Evolutionary conservation across 53 echinoderm and acorn worm species (phyloP), one percentile per base, ranked within the genome.

Genomic region (Apostichopus leukothele): DNA sequence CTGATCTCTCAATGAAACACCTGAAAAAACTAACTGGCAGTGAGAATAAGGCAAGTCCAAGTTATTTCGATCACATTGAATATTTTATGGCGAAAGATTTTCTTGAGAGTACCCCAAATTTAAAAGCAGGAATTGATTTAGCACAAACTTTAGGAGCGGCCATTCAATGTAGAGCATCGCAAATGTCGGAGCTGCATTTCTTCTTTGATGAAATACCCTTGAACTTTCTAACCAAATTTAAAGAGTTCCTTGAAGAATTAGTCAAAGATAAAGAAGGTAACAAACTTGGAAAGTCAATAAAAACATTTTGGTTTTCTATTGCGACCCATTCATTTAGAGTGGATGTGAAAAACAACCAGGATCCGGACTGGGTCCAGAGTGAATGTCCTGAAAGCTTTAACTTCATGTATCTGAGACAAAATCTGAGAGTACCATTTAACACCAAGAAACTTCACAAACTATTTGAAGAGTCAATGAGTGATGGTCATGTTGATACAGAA

Each of bases 21-120:
- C 59, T 81, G 18, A 54, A 59, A 9, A 81, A 55, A n/a, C 51
- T 81, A 22, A 54, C 19, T 3, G 81, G 81, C 5, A 59, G 55
- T 25, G 22, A 59, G 5, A 5, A 7, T 22, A 53, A 80, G 1
- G 16, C 21, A 23, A 57, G 59, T 80, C 59, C n/a, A 80, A 68
- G 59, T 80, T 80, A 80, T 23, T 80, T 77, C 18, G 80, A 80
- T 20, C 80, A 80, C n/a, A 80, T 80, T 80, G 80, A 80, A 80
- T 80, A 50, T 6, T 57, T 20, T 23, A 80, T 80, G 80, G 23
- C 21, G 7, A 53, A 57, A 6, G 16, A 57, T 53, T 80, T 80
- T 57, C 16, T 80, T 57, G 59, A 53, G 10, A 4, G 6, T 14
- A 9, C 18, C 18, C 68, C 68, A 19, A 14, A 14, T 68, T 5